These are phyloP conservation scores for Mergus octosetaceus DNA, from an alignment of 2,797 vertebrate species.

Conservation along the genomic window DNA sequence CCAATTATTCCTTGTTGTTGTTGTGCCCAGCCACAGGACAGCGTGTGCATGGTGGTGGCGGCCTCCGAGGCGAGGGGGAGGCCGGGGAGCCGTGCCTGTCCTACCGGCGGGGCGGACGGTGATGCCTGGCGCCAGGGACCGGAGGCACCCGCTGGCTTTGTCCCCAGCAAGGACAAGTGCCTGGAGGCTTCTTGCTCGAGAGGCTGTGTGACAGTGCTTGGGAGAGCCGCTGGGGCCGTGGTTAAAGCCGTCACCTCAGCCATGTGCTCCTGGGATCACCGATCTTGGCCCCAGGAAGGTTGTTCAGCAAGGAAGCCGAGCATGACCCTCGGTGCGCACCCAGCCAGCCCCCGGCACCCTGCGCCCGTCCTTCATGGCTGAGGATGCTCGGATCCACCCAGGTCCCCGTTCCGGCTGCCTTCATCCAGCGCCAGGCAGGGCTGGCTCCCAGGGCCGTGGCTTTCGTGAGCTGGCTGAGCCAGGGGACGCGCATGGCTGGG, in stretches of 20 bases:
- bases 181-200: accelerated
- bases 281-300: not conserved
- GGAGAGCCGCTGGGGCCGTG: not conserved
- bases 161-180: not conserved
- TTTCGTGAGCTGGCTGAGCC: not conserved
- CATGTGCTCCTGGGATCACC: not conserved
- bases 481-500: no score
- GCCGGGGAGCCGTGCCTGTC: not conserved
- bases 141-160: accelerated
- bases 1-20: constrained; percentile 65
- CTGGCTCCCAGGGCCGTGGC: not conserved
- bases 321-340: not conserved
- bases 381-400: not conserved
- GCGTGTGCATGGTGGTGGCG: not conserved
- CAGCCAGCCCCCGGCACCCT: not conserved
- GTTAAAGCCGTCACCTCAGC: not conserved
- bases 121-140: no score
- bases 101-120: not conserved
- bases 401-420: not conserved
- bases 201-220: accelerated
- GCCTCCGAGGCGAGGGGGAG: not conserved
- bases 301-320: not conserved
- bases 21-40: constrained; percentile 61
- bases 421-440: not conserved
- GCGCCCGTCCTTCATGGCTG: not conserved